phyloP scores from a whole-genome alignment of 2,888 invertebrate species.

The Metellina segmentata region DNA sequence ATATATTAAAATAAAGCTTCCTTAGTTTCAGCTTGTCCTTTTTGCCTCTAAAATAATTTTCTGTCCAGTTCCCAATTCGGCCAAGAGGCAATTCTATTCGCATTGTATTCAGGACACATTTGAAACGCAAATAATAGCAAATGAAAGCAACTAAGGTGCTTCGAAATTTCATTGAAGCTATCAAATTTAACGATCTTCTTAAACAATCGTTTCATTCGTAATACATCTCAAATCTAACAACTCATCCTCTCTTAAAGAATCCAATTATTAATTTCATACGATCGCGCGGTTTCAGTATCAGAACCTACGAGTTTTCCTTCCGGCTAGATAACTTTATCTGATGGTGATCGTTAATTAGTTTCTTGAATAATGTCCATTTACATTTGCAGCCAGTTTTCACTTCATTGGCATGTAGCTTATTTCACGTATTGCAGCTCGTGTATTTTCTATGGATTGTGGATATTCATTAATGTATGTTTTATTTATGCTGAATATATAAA shows the following conservation, averaged over 20 bases:
- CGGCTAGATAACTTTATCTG: background rate
- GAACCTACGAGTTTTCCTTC: background rate
- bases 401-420: background rate
- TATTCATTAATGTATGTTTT: background rate
- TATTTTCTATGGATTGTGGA: background rate
- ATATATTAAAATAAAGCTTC: too few species aligned
- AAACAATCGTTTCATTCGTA: background rate
- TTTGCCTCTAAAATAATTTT: background rate
- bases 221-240: background rate
- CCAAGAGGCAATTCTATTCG: background rate
- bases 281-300: background rate
- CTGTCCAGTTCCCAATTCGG: background rate
- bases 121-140: background rate
- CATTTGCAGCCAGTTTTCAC: background rate
- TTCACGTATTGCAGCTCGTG: background rate
- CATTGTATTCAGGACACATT: background rate
- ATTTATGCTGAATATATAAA: background rate
- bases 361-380: background rate
- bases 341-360: background rate
- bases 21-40: background rate
- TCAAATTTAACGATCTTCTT: background rate
- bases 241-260: background rate
- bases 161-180: background rate
- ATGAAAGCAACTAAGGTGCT: background rate
- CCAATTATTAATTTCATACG: background rate